These are phyloP conservation scores for Taphrorychus bicolor DNA, from an alignment of 2,888 invertebrate species.

Conservation along the genomic window DNA sequence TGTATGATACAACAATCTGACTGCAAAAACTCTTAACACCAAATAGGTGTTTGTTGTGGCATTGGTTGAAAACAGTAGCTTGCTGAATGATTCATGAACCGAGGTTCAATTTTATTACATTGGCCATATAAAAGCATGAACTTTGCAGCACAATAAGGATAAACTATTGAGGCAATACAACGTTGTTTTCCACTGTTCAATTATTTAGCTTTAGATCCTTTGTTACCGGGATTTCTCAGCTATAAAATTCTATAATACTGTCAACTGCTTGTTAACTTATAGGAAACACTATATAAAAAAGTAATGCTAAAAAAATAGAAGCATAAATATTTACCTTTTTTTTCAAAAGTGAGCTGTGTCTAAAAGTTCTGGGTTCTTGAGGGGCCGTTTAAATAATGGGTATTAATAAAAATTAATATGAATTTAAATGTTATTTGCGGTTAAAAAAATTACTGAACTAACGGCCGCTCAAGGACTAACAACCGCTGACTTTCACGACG, in stretches of 20 bases:
- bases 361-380: slow-evolving; percentile 35
- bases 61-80: neutral
- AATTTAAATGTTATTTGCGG: neutral
- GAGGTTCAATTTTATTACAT: slow-evolving; percentile 12
- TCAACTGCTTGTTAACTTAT: too few species aligned
- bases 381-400: slow-evolving; percentile 27
- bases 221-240: neutral
- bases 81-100: slow-evolving; percentile 28
- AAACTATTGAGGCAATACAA: neutral
- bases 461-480: slow-evolving; percentile 21
- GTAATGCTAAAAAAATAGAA: too few species aligned
- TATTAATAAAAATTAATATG: neutral
- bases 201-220: neutral
- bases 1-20: neutral
- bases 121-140: neutral
- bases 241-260: too few species aligned
- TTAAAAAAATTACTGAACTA: neutral
- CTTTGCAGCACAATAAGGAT: neutral
- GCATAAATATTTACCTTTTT: slow-evolving; percentile 31
- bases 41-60: neutral
- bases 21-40: neutral
- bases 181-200: neutral
- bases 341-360: slow-evolving; percentile 35
- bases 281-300: too few species aligned
- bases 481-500: slow-evolving; percentile 7